Conservation (phyloP, 1,140 invertebrate species). For the Armadillidium nasatum region DNA sequence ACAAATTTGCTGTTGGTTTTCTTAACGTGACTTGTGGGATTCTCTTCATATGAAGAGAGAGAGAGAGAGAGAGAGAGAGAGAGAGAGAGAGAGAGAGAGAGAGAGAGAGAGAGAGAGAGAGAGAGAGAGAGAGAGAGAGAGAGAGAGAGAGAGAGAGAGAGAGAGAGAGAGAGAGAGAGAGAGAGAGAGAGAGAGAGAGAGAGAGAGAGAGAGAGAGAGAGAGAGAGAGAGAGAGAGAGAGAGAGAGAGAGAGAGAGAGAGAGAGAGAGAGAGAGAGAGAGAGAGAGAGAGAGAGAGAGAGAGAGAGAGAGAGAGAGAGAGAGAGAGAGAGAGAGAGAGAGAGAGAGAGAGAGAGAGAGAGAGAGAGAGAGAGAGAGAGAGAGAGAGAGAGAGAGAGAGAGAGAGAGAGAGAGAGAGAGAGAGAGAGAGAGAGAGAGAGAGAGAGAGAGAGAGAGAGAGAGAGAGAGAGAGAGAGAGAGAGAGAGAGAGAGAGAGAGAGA, state of each 20-base stretch:
- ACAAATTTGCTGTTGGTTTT: too few relatives aligned
- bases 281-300: constrained; percentile 11
- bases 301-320: constrained; percentile 11
- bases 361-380: constrained; percentile 11
- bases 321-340: constrained; percentile 11
- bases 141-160: constrained; percentile 2
- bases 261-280: constrained; percentile 11
- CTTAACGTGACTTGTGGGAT: too few relatives aligned
- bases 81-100: constrained; percentile 11
- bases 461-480: constrained; percentile 11
- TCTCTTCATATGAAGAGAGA: background rate
- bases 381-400: constrained; percentile 11
- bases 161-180: constrained; percentile 2
- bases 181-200: constrained; percentile 2
- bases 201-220: constrained; percentile 2
- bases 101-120: constrained; percentile 11
- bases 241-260: constrained; percentile 11
- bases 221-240: constrained; percentile 3
- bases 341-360: constrained; percentile 11
- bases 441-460: constrained; percentile 11
- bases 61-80: constrained; percentile 11
- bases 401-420: constrained; percentile 11
- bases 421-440: constrained; percentile 11
- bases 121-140: constrained; percentile 10
- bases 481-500: constrained; percentile 11